Evolutionary conservation across 1,140 invertebrate species (phyloP), one percentile per base, ranked within the genome.

Genomic region (Nephotettix cincticeps): DNA sequence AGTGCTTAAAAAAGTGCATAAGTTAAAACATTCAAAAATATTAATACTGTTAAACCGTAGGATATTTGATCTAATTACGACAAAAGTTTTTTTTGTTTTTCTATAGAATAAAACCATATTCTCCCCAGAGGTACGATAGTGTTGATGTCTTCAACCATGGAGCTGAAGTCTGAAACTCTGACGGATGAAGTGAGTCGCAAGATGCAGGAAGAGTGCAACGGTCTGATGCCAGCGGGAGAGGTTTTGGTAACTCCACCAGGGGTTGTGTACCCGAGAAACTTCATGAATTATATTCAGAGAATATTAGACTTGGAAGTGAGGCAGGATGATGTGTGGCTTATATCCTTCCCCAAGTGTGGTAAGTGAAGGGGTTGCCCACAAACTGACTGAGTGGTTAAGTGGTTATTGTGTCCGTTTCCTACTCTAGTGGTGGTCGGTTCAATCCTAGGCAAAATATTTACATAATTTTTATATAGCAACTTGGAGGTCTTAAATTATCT

Each of bases 261-360:
- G 4, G 28, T 45, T 3, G 30, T 69, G 2, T 23, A 69, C 1
- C 21, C 58, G 0, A 69, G 61, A 14, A 14, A 40, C 4, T 73
- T 43, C n/a, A 30, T 58, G 25, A n/a, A 64, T 3, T 70, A 45
- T 23, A 54, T 43, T 21, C 19, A 61, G 28, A 29, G 58, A 13
- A 70, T 72, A 21, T 47, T 21, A 30, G 63, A 76, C 28, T 73
- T 79, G 27, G 63, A 76, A 72, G 70, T 76, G 1, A 40, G 70
- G 27, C 67, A 75, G 1, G 76, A 78, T 63, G 79, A 80, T 68
- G 68, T 75, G 2, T 80, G 75, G 74, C 61, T 82, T 25, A 63
- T 79, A 21, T 77, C 76, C 28, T 80, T 76, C 71, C 78, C 80
- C 1, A 80, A 80, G 72, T 80, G 78, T 54, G 80, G 80, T 75